Conservation (phyloP, 53 echinoderm and acorn worm species). For the Henricia sp. region DNA sequence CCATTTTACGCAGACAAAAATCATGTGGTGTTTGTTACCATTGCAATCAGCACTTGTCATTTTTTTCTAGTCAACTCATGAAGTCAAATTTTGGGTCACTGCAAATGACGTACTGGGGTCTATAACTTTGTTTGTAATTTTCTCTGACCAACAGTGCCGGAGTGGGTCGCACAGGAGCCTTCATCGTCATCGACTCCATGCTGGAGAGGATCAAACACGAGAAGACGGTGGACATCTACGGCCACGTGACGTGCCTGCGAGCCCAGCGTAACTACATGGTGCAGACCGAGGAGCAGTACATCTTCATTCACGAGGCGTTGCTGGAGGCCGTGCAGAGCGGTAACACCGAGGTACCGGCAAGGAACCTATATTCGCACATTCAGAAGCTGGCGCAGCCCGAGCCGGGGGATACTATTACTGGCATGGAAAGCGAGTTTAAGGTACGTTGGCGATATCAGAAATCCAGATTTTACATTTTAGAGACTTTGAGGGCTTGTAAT, state of each 20-base stretch:
- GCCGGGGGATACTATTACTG: constrained; percentile 89
- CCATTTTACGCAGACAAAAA: too few relatives aligned
- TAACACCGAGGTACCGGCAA: constrained; percentile 89
- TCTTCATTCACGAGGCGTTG: constrained; percentile 97
- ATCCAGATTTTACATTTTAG: too few relatives aligned
- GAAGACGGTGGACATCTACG: constrained; percentile 98
- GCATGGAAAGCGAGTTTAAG: constrained; percentile 99
- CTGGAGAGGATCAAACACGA: constrained; percentile 95
- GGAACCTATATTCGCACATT: constrained; percentile 93
- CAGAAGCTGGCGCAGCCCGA: constrained; percentile 94
- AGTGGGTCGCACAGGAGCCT: constrained; percentile 95
- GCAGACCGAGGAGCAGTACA: constrained; percentile 97
- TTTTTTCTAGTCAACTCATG: too few relatives aligned
- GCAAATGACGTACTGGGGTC: too few relatives aligned
- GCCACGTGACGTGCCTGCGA: constrained; percentile 91
- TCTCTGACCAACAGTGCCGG: constrained; percentile 75
- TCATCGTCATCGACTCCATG: constrained; percentile 99
- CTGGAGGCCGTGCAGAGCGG: constrained; percentile 95
- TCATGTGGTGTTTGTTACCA: too few relatives aligned
- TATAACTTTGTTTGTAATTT: not conserved
- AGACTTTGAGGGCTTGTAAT: too few relatives aligned
- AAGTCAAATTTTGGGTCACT: too few relatives aligned
- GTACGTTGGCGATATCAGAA: too few relatives aligned
- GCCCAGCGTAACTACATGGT: constrained; percentile 99
- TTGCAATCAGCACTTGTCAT: too few relatives aligned